Base-by-base conservation (phyloP, 2,113 vertebrate genomes). In the Gallinago paraguaiae region DNA sequence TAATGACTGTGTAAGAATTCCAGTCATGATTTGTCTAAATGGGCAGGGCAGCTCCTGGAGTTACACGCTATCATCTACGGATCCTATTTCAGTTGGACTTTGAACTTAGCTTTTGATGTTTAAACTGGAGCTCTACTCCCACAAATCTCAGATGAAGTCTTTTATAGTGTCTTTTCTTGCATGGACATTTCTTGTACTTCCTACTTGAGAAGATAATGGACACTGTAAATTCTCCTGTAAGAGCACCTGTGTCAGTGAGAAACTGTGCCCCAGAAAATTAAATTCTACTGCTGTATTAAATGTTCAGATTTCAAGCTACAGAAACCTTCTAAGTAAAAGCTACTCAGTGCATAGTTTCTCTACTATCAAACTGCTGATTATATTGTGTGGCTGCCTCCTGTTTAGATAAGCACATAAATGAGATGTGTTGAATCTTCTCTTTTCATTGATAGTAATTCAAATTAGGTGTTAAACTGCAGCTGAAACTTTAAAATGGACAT, bases 371-470 rank as follows among this genome's bases (percentile, higher is more conserved):
- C 39, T 86, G 60, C 78, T 94, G 64, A 86, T 86, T 71, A 81
- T 13, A 60, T 76, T 76, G 64, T 79, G 45, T 72, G 80, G 35
- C 80, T 94, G 41, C 72, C 77, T 86, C 35, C 69, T 76, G 39
- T 88, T 96, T 95, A 86, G 86, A 77, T 83, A 90, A 94, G 65
- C 72, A 92, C 65, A n/a, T 64, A 94, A 88, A 92, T 75, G 86
- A 86, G 88, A 84, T 81, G 41, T 93, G 90, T 80, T 94, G 93
- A 94, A 92, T 92, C 37, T 37, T 35, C 61, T 84, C 37, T 93
- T 92, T 84, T 17, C 78, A 43, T 31, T 86, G 85, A 54, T n/a
- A 78, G 57, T 79, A 61, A 57, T 86, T 96, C 90, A 93, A 74
- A 56, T 64, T 41, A 46, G 39, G 59, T 70, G 64, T 84, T 91